Conservation (phyloP, 2,113 vertebrate species). For the Andinoacara biseriatus region DNA sequence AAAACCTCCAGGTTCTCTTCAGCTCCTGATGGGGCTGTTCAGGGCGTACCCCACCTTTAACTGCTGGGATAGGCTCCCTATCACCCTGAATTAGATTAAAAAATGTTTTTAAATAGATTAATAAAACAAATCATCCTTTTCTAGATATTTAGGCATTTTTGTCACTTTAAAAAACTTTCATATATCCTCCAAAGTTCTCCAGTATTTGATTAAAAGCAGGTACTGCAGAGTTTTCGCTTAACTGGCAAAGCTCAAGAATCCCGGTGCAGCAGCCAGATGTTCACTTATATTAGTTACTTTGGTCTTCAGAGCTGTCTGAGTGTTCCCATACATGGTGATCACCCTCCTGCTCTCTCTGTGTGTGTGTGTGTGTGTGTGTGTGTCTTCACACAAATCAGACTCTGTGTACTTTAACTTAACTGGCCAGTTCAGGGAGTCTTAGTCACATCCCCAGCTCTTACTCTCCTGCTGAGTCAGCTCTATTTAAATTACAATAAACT, state of each 20-base stretch:
- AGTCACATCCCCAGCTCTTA: not conserved
- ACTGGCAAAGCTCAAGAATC: slow-evolving; percentile 34
- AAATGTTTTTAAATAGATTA: too few species aligned
- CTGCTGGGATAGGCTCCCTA: not conserved
- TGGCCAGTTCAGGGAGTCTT: not conserved
- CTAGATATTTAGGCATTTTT: not conserved
- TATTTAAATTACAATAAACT: not conserved
- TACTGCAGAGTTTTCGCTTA: slow-evolving; percentile 13
- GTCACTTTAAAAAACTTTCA: not conserved
- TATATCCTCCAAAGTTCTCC: not conserved
- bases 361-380: not conserved
- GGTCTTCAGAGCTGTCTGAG: not conserved
- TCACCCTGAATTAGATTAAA: too few species aligned
- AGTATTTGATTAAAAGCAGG: slow-evolving; percentile 35
- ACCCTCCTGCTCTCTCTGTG: not conserved
- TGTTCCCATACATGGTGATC: slow-evolving; percentile 54
- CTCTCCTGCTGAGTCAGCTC: not conserved
- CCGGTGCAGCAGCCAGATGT: slow-evolving; percentile 16
- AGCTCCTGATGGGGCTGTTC: not conserved
- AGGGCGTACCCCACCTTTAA: not conserved
- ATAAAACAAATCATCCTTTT: not conserved
- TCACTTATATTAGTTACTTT: not conserved
- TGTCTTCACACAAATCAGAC: not conserved
- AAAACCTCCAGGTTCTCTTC: not conserved
- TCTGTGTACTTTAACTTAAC: not conserved